phyloP scores from a whole-genome alignment of 1,140 invertebrate species.

The Rhopalosiphum maidis region DNA sequence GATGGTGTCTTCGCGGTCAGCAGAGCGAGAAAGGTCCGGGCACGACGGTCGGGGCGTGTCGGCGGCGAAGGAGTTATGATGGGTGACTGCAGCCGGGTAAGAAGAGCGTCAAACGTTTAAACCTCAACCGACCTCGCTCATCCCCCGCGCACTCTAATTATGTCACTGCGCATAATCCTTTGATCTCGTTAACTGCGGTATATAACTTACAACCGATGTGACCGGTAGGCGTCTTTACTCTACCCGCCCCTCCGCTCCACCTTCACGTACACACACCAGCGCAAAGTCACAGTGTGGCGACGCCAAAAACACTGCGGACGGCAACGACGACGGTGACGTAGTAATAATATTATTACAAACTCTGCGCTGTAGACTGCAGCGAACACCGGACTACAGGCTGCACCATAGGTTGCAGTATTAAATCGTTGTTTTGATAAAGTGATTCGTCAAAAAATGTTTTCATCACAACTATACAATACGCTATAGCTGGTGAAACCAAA shows the following conservation, averaged over 20 bases:
- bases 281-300: not conserved
- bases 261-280: rapidly evolving
- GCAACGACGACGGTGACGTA: not conserved
- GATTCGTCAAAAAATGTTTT: not conserved
- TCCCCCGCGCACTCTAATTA: constrained; percentile 13
- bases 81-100: not conserved
- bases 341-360: not conserved
- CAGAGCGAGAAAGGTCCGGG: not conserved
- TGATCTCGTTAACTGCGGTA: constrained; percentile 47
- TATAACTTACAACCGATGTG: constrained; percentile 38
- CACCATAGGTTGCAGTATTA: not conserved
- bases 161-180: constrained; percentile 42
- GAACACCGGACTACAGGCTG: not conserved
- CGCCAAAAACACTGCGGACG: not conserved
- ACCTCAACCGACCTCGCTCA: not conserved
- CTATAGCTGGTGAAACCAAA: not conserved
- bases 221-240: not conserved
- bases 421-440: not conserved
- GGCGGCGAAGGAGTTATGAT: no score
- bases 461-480: not conserved
- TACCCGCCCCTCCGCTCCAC: rapidly evolving
- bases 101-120: constrained; percentile 46
- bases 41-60: no score
- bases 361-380: not conserved
- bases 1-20: not conserved